Base-by-base conservation (phyloP, 2,113 vertebrate species). In the Rhegmatorhina hoffmannsi region DNA sequence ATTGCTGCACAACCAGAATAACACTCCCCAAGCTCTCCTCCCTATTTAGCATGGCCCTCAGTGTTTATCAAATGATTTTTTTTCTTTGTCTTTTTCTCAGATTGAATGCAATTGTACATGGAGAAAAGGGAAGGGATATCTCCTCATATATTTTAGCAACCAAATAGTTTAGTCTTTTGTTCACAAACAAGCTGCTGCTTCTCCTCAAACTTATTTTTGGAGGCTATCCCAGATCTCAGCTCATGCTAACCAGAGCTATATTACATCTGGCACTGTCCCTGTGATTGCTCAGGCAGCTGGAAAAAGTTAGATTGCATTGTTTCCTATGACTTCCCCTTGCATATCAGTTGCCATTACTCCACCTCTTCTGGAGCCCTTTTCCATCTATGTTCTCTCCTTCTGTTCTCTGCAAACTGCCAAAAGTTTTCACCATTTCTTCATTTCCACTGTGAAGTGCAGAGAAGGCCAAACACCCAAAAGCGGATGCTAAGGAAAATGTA, bases 301-400 rank as follows among this genome's bases (percentile, higher is more conserved):
- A 98, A 96, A n/a, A 94, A 97, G 95, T 98, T 95, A 96, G 94
- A 96, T 94, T 96, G 78, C 87, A 96, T 96, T 96, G 93, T 97
- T 97, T 98, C 96, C 91, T 96, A 85, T 46, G 82, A 95, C 87
- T 95, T 95, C 72, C 60, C 36, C 60, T 96, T 91, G 64, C 86
- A 82, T 82, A 87, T 97, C 92, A 64, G 80, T 86, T 96, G 87
- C 89, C 90, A 84, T 96, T 96, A 91, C 92, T 90, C 93, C 94
- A 95, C 75, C 91, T 84, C 95, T 90, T 82, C 72, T 92, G 88
- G 88, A 96, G 40, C 5, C 5, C n/a, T 94, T 67, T 82, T 84
- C 69, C 81, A 44, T 87, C 84, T 78, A 76, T 66, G 81, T 92
- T 74, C 84, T 74, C 90, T 94, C 89, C 95, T 96, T 97, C 77